Percentiles rank a stretch among this genome's conserved stretches.
Evolutionary conservation across 2,888 invertebrate species (phyloP).

Genomic region (Tenthredo mesomela): DNA sequence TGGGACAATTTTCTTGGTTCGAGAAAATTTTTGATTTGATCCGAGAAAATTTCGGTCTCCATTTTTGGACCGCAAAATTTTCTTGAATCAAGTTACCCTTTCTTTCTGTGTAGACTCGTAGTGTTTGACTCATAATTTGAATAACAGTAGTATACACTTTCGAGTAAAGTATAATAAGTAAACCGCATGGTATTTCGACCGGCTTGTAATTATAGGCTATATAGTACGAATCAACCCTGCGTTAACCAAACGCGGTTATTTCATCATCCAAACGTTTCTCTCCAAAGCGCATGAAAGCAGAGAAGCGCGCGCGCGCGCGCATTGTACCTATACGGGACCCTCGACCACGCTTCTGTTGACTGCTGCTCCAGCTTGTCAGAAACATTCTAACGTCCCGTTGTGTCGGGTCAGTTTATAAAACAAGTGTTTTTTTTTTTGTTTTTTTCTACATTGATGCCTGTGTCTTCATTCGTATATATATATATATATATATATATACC

Average conservation of each 20-base stretch:
- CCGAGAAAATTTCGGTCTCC: no score
- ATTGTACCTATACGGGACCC: not conserved
- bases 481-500: not conserved
- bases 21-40: no score
- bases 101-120: no score
- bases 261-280: conserved; percentile 47
- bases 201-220: not conserved
- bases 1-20: no score
- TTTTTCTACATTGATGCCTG: no score
- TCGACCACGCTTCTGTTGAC: not conserved
- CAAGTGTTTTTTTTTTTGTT: not conserved
- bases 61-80: no score
- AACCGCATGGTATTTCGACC: not conserved
- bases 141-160: not conserved
- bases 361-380: conserved; percentile 13
- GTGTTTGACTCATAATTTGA: not conserved
- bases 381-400: conserved; percentile 18
- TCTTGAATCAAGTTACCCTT: no score
- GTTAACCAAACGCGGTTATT: conserved; percentile 33
- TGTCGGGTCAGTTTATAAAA: not conserved
- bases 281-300: not conserved
- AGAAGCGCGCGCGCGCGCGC: conserved; percentile 35
- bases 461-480: not conserved
- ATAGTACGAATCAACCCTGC: conserved; percentile 20
- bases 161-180: not conserved